Evolutionary conservation across 30 jellyfish, hydroid and myxozoan species (phyloP).

Genomic region (Nemopilema nomurai): DNA sequence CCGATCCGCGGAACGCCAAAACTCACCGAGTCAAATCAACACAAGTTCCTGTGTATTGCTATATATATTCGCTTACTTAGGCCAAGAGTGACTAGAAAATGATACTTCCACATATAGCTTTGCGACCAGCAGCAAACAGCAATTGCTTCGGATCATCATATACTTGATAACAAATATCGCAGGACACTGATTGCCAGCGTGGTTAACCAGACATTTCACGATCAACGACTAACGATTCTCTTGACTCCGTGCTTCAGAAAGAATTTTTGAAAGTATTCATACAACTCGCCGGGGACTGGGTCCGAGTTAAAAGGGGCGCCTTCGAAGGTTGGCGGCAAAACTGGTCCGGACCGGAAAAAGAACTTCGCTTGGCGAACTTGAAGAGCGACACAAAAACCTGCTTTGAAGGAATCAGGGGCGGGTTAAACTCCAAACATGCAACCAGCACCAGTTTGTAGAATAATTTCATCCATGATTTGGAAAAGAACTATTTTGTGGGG

Average conservation of each 20-base stretch:
- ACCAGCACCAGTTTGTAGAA: too few relatives aligned
- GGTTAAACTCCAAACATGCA: neutral
- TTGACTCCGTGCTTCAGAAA: neutral
- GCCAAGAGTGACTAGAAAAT: neutral
- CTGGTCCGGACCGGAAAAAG: neutral
- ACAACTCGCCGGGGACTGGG: neutral
- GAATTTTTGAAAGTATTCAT: neutral
- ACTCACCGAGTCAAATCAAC: neutral
- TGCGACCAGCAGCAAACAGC: neutral
- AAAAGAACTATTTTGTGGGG: too few relatives aligned
- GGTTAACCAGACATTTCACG: neutral
- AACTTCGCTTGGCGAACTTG: neutral
- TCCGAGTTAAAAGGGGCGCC: constrained; percentile 9
- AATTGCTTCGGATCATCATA: neutral
- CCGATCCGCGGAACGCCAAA: neutral
- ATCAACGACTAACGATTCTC: neutral
- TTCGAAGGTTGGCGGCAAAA: constrained; percentile 39
- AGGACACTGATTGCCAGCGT: neutral
- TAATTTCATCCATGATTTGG: too few relatives aligned
- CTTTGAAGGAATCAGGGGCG: neutral
- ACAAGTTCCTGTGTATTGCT: constrained; percentile 1
- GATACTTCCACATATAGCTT: neutral
- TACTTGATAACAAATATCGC: neutral
- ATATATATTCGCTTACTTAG: neutral
- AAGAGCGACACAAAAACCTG: neutral